Evolutionary conservation across 2,113 vertebrate species (phyloP), one percentile per base, ranked within the genome.

Genomic region (Nothobranchius kuhntae): DNA sequence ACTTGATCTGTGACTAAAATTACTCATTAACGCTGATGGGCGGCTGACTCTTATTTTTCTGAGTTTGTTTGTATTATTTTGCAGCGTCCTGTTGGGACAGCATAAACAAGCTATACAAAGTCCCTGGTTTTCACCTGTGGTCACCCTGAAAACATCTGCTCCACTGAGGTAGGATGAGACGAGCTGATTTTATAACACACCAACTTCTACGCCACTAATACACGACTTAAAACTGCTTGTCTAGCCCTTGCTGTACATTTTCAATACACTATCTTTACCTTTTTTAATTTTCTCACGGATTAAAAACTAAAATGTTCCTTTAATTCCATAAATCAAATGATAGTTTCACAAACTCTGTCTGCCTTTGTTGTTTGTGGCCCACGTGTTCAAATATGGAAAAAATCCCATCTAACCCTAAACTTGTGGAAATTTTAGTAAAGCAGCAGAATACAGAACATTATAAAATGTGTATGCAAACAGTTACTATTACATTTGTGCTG

Each of bases 91-190:
- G 38, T 73, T 84, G 15, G 77, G 78, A 72, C 89, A 82, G 72
- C 51, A 56, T n/a, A 50, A 17, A 13, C 86, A 54, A 1, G 62
- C 61, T 56, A 89, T 86, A 72, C 84, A 70, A 3, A 87, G 70
- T 64, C 95, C 94, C 50, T 96, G 95, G 93, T 92, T 93, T 78
- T 80, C 87, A 4, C 91, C 95, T 0, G 46, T 95, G 71, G 70
- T 96, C 79, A 91, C 88, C 0, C 55, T 94, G 58, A 91, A 92
- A 82, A 92, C 91, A 0, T 93, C 94, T 15, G 75, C 94, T 35
- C 94, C 96, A 0, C 58, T 93, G 68, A 95, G 96, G 97, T 98
- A 90, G 79, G 80, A 82, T 17, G 1, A n/a, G 30, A 15, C 6
- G 7, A 40, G 38, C 38, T 40, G 38, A 40, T 40, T 40, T 40